Conservation (phyloP, 1,140 invertebrate genomes). For the Euwallacea similis region DNA sequence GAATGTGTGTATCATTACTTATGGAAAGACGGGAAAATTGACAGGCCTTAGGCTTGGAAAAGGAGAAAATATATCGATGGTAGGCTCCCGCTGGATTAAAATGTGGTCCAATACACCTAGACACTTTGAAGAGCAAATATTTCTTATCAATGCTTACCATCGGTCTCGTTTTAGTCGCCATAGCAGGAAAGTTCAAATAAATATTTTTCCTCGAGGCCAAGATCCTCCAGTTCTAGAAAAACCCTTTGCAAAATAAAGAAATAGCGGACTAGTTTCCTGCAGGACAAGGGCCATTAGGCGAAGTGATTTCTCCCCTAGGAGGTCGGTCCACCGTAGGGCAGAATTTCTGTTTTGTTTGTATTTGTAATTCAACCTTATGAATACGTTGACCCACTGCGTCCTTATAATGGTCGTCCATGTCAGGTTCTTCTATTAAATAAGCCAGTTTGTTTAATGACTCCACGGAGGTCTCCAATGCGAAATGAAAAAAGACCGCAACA, state of each 20-base stretch:
- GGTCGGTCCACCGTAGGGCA: constrained; percentile 4
- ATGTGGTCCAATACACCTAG: neutral
- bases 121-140: no score
- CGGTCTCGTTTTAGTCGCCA: no score
- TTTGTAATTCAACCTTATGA: constrained; percentile 32
- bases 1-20: constrained; percentile 12
- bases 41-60: constrained; percentile 3
- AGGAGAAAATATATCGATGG: neutral
- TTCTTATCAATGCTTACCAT: no score
- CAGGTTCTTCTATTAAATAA: constrained; percentile 22
- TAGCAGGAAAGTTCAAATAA: neutral
- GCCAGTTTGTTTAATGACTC: constrained; percentile 16
- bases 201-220: constrained; percentile 9
- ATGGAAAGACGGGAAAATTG: constrained; percentile 10
- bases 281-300: constrained; percentile 28
- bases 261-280: constrained; percentile 21
- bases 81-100: no score
- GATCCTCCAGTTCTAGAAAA: constrained; percentile 1
- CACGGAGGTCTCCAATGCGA: neutral
- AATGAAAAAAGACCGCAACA: neutral
- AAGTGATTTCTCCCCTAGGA: constrained; percentile 18
- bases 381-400: constrained; percentile 16
- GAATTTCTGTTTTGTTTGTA: constrained; percentile 27
- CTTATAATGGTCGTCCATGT: constrained; percentile 12
- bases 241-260: constrained; percentile 16